These are phyloP conservation scores for Melanotaenia maccullochi DNA, from an alignment of 2,797 vertebrate species.

Conservation along the genomic window DNA sequence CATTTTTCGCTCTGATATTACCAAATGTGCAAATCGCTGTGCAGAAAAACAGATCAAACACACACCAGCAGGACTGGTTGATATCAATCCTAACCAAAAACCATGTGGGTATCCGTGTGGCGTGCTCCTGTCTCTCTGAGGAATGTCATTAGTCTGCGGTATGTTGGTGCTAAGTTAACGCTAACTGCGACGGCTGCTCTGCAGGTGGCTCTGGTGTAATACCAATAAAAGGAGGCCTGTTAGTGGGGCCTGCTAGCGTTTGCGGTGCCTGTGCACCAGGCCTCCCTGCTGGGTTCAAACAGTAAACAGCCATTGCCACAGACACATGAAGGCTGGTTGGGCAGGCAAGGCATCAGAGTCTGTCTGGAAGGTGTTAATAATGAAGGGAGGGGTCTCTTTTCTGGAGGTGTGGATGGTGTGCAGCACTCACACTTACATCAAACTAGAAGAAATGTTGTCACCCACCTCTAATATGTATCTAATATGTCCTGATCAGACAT, in stretches of 20 bases:
- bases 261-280: constrained; percentile 45
- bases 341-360: constrained; percentile 49
- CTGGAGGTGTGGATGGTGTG: not conserved
- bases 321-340: constrained; percentile 65
- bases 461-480: not conserved
- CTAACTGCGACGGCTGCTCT: constrained; percentile 53
- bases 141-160: constrained; percentile 61
- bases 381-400: constrained; percentile 15
- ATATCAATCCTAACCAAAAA: constrained; percentile 15
- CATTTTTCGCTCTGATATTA: constrained; percentile 5
- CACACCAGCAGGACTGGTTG: constrained; percentile 13
- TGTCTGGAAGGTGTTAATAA: constrained; percentile 66
- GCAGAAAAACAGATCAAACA: constrained; percentile 26
- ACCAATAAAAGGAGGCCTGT: constrained; percentile 71
- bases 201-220: constrained; percentile 74
- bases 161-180: constrained; percentile 61
- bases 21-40: not conserved
- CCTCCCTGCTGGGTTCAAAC: constrained; percentile 76
- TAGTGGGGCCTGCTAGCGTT: constrained; percentile 60
- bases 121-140: constrained; percentile 38
- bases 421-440: no score
- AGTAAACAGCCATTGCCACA: constrained; percentile 54
- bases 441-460: not conserved
- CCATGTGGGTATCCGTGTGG: constrained; percentile 28
- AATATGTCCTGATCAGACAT: not conserved